Evolutionary conservation across 2,888 invertebrate genomes (phyloP), one percentile per base, ranked within the genome.

Genomic region (Xestia rhomboidea): DNA sequence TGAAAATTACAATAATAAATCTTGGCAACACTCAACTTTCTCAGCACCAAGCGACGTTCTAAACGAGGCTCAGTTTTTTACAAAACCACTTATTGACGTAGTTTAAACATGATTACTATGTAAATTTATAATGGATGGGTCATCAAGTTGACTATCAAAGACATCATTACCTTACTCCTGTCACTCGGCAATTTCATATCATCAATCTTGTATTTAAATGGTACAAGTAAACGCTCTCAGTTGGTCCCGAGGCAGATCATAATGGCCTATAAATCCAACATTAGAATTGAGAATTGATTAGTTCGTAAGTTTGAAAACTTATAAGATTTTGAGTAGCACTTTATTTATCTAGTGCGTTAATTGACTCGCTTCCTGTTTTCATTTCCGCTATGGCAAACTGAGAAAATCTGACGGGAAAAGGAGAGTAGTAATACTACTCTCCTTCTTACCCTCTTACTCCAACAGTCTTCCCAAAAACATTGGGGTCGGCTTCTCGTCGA

Each of bases 181-280:
- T 93, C 93, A 92, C 91, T 87, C 89, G 92, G 90, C 89, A 89
- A 92, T 92, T 92, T 92, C 89, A 89, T 89, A 90, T 90, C 94
- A 94, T 95, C 95, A 94, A 94, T 95, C 95, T 94, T 93, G 81
- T 84, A 89, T 91, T 92, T 92, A 94, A 94, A 94, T 92, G 90
- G 89, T 93, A 94, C 94, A 94, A 91, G 94, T 90, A 94, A 94
- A 94, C 90, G 93, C 93, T 95, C 89, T 94, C 93, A 92, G 90
- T 80, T 86, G 79, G 87, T 87, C 82, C 86, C 83, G 72, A 73
- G 88, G 84, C 88, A 84, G 79, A 27, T 46, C 57, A 80, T 91
- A 90, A 91, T 91, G 87, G 90, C 81, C 85, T 68, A 83, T 88
- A 89, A 89, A 89, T 67, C 34, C 62, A 51, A 73, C 63, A 85